Conservation (phyloP, 2,113 vertebrate species). For the Callocephalon fimbriatum region DNA sequence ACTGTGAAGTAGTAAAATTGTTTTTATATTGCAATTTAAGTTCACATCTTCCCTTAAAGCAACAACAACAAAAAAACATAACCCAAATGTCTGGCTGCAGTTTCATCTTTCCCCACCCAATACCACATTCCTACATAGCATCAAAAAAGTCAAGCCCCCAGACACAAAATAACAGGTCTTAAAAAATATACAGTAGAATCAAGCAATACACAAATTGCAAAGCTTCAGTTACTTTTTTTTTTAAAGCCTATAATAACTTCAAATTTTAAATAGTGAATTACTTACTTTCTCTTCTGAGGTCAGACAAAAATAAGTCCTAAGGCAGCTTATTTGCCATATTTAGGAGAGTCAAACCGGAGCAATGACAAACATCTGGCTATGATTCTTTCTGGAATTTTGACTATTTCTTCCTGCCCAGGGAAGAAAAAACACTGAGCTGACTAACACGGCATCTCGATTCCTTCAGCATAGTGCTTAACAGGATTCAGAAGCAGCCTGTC, state of each 20-base stretch:
- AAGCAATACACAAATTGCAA: conserved; percentile 5
- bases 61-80: not conserved
- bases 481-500: conserved; percentile 40
- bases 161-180: conserved; percentile 67
- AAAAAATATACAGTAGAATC: not conserved
- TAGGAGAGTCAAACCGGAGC: conserved; percentile 58
- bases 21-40: not conserved
- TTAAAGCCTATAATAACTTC: conserved; percentile 29
- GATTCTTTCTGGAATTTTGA: conserved; percentile 75
- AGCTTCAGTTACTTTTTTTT: conserved; percentile 30
- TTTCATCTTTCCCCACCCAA: conserved; percentile 34
- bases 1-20: not conserved
- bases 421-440: conserved; percentile 57
- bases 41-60: not conserved
- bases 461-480: not conserved
- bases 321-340: conserved; percentile 74
- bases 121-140: conserved; percentile 14
- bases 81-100: not conserved
- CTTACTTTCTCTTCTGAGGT: conserved; percentile 72
- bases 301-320: conserved; percentile 65
- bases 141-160: conserved; percentile 8
- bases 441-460: not conserved
- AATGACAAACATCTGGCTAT: conserved; percentile 77
- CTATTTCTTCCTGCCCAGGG: conserved; percentile 64
- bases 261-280: conserved; percentile 61